These are phyloP conservation scores for Leptinotarsa juncta DNA, from an alignment of 2,888 invertebrate genomes.

Conservation along the genomic window DNA sequence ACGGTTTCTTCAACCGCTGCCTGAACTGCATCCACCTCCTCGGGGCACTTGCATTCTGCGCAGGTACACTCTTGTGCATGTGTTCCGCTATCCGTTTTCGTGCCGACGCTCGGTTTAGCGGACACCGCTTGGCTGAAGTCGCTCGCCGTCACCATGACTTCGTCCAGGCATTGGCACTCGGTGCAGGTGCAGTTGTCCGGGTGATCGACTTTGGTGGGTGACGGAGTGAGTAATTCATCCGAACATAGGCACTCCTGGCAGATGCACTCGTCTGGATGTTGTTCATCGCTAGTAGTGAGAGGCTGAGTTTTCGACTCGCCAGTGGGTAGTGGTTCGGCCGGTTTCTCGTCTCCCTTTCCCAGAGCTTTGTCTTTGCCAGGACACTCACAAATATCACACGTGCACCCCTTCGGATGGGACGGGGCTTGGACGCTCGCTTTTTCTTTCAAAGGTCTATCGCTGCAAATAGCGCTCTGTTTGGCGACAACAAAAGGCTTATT, in stretches of 20 bases:
- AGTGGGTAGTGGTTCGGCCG: background rate
- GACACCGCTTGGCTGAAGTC: conserved; percentile 7
- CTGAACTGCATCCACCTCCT: background rate
- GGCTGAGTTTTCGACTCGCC: background rate
- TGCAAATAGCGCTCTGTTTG: background rate
- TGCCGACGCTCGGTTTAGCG: background rate
- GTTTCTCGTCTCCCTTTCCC: background rate
- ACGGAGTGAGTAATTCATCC: background rate
- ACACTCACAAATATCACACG: conserved; percentile 33
- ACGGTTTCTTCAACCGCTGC: no score
- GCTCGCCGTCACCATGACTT: conserved; percentile 22
- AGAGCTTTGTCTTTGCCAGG: conserved; percentile 21
- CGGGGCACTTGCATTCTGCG: conserved; percentile 34
- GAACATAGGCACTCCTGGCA: conserved; percentile 39
- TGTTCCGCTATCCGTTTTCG: background rate
- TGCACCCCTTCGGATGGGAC: conserved; percentile 23
- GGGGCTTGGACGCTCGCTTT: no score
- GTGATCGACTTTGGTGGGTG: conserved; percentile 15
- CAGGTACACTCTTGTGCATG: conserved; percentile 19
- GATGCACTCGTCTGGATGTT: conserved; percentile 41
- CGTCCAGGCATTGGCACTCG: conserved; percentile 15
- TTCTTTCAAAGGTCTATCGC: background rate
- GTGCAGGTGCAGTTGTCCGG: conserved; percentile 34
- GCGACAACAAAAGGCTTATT: background rate
- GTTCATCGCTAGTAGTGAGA: background rate